Evolutionary conservation across 1,140 invertebrate species (phyloP), one percentile per base, ranked within the genome.

Genomic region (Pseudoatta argentina): DNA sequence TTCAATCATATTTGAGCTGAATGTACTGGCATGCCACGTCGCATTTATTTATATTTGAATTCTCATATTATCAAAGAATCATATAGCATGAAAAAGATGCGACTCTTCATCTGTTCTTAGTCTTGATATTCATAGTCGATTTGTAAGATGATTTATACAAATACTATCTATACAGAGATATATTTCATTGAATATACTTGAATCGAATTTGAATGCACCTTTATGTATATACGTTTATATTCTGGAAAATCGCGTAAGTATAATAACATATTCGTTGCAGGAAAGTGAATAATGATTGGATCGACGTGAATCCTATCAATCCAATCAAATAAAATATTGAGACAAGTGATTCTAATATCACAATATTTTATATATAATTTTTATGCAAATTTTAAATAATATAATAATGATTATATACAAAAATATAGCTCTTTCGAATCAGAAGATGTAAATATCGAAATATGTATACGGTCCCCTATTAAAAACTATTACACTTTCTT

Each of bases 11-110:
- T 88, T 87, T 85, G 67, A 71, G 12, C 12, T 87, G 55, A 71
- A 86, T 88, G 87, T 91, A 85, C 89, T 87, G 90, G 89, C 90
- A 91, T 91, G 90, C 83, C 51, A 88, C 57, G 51, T 77, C 75
- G 85, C 79, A 87, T 83, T 86, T 79, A 87, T 83, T 86, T 89
- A 77, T 88, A 86, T 78, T 86, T 6, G 30, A 34, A 34, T 64
- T 90, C 57, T 88, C 59, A 82, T 72, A 48, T 83, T 72, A 55
- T 73, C 79, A 86, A 72, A 88, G 71, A 66, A 86, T 71, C 71
- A 79, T 88, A 79, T 85, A 78, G 89, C 89, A 91, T 90, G 89
- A 86, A 90, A 86, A 90, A 76, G 63, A 67, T 90, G 66, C 48
- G 79, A 85, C 67, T 81, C 30, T 79, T 59, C 44, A 48, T 82